Conservation (phyloP, 2,797 vertebrate genomes). For the Manis pentadactyla region DNA sequence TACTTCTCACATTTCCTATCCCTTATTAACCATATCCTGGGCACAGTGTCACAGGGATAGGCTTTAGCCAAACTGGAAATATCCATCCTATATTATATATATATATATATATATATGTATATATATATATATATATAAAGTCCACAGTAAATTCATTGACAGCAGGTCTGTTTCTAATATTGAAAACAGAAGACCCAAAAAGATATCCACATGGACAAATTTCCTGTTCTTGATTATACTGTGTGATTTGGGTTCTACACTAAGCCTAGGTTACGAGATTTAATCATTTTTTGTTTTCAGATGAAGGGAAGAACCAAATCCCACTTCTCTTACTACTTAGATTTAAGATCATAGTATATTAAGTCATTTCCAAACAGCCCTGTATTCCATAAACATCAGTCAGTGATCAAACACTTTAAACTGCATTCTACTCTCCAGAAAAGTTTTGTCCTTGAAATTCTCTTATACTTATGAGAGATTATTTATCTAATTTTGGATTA, state of each 20-base stretch:
- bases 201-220: slow-evolving; percentile 31
- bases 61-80: slow-evolving; percentile 58
- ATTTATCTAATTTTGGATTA: not conserved
- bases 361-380: slow-evolving; percentile 58
- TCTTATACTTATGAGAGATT: slow-evolving; percentile 33
- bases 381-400: not conserved
- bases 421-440: not conserved
- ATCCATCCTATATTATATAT: not conserved
- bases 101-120: slow-evolving; percentile 25
- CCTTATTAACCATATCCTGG: slow-evolving; percentile 17
- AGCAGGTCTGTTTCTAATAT: slow-evolving; percentile 58
- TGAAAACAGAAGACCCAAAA: slow-evolving; percentile 49
- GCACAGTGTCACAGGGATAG: slow-evolving; percentile 27
- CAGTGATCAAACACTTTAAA: slow-evolving; percentile 15
- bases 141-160: not conserved
- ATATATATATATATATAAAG: slow-evolving; percentile 44
- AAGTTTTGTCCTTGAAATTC: not conserved
- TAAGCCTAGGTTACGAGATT: slow-evolving; percentile 74
- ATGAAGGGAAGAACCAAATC: slow-evolving; percentile 61
- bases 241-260: slow-evolving; percentile 50
- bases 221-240: slow-evolving; percentile 74
- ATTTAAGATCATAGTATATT: slow-evolving; percentile 50
- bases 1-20: slow-evolving; percentile 52
- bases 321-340: slow-evolving; percentile 52
- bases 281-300: slow-evolving; percentile 72